phyloP scores from a whole-genome alignment of 2,797 vertebrate species.

The Lacerta agilis region DNA sequence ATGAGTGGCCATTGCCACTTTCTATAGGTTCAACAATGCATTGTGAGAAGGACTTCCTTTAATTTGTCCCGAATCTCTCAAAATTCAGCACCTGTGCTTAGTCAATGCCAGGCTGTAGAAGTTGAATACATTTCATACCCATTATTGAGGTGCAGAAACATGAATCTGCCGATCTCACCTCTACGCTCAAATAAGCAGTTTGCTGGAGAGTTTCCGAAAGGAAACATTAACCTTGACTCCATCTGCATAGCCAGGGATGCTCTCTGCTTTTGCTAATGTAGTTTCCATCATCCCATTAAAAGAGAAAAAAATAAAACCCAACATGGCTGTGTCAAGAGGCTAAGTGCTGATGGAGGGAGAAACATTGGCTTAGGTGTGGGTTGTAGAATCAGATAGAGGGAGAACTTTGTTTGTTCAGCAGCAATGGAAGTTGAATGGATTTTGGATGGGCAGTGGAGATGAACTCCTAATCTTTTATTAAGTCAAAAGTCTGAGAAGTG shows the following conservation, averaged over 20 bases:
- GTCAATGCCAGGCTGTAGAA: constrained; percentile 17
- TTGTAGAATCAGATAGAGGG: not conserved
- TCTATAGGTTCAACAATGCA: no score
- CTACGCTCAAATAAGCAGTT: constrained; percentile 34
- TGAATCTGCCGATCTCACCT: constrained; percentile 46
- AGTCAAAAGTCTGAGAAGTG: not conserved
- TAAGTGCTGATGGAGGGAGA: constrained; percentile 46
- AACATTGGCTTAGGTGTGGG: constrained; percentile 32
- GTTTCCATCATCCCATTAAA: constrained; percentile 39
- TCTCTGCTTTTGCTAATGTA: constrained; percentile 28
- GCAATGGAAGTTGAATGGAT: no score
- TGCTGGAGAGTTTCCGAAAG: constrained; percentile 28
- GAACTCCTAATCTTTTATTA: not conserved
- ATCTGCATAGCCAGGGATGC: constrained; percentile 13
- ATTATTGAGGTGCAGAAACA: constrained; percentile 53
- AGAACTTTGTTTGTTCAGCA: no score
- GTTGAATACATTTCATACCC: constrained; percentile 47
- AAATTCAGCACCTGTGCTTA: not conserved
- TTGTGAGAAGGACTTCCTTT: no score
- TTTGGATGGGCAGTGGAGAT: fast-evolving
- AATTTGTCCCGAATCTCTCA: no score
- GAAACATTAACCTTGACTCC: constrained; percentile 48
- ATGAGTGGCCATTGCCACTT: no score
- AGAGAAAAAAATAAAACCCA: constrained; percentile 5
- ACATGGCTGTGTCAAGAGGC: constrained; percentile 40